Evolutionary conservation across 92 coral and sea anemone genomes (phyloP), one percentile per base, ranked within the genome.

Genomic region (Actinostola sp.): DNA sequence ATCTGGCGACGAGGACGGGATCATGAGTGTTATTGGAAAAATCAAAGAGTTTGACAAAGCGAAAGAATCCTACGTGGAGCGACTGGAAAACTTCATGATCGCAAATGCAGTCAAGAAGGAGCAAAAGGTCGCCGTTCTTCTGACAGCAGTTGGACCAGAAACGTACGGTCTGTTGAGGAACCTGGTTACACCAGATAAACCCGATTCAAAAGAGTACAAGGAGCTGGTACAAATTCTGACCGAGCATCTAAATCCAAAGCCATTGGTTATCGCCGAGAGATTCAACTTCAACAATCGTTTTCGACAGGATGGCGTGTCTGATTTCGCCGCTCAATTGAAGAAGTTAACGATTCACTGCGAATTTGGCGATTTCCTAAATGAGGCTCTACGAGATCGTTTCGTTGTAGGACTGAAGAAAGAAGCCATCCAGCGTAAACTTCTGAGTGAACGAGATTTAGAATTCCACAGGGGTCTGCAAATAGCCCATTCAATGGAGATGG

Each of bases 91-190:
- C 35, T 76, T 25, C 55, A 63, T 67, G 72, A 19, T 52, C 19
- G 50, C 75, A 8, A 77, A 77, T 25, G 24, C 5, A 34, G 32
- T 76, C 62, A 49, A 76, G 61, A 57, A 49, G 64, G 65, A 76
- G 48, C 51, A 65, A 56, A 28, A 76, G 33, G 82, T 76, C 0
- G 75, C 83, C 3, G 75, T 67, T 33, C 54, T 76, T 32, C 55
- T 67, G 56, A 77, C 77, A n/a, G 67, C 55, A 8, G 50, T 77
- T n/a, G 83, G 83, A 1, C 61, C 75, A 21, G 61, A 71, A 58
- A 80, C 85, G n/a, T 80, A 72, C 24, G 73, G 61, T 5, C 68
- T 72, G 36, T 63, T 80, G 31, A 46, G 76, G 63, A 56, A 53
- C n/a, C n/a, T n/a, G n/a, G n/a, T n/a, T n/a, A n/a, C n/a, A n/a